A percentile compares a stretch with the other conserved stretches of the same genome.
Conservation (phyloP, 2,113 vertebrate genomes). For the human region GRCh38 chr5:143655501-143656000, state of each 20-base stretch:
- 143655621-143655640: background rate
- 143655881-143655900: background rate
- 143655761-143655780: background rate
- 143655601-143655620: background rate
- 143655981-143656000: constrained; percentile 19
- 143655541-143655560: constrained; percentile 6
- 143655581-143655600: background rate
- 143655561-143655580: background rate
- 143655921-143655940: background rate
- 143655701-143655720: background rate
- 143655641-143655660: background rate
- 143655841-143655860: background rate
- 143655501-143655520: background rate
- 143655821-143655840: background rate
- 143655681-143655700: background rate
- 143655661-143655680: background rate
- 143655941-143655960: background rate
- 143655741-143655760: background rate
- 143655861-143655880: background rate
- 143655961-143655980: background rate
- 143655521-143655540: background rate
- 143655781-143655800: background rate
- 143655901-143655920: background rate
- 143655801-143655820: background rate
- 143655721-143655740: background rate